Evolutionary conservation across 2,888 invertebrate genomes (phyloP).

Genomic region (Nemoura dubitans): DNA sequence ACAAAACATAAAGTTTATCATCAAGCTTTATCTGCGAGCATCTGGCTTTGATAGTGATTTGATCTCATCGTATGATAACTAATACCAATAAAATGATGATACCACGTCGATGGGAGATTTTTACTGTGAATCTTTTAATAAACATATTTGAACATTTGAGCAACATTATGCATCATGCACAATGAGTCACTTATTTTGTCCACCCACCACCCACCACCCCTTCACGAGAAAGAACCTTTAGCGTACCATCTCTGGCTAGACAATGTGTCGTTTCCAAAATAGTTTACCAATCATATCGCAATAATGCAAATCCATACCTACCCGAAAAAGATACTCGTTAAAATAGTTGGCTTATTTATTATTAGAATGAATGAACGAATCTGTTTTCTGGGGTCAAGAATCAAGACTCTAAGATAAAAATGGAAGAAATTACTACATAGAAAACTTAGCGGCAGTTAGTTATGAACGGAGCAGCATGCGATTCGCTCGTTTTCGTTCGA

Average conservation of each 20-base stretch:
- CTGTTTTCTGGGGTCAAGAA: background rate
- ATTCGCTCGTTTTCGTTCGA: background rate
- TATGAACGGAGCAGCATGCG: background rate
- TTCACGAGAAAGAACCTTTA: background rate
- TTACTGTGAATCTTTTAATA: background rate
- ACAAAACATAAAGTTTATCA: background rate
- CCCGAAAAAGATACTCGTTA: background rate
- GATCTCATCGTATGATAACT: constrained; percentile 25
- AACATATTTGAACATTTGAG: background rate
- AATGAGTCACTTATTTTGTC: background rate
- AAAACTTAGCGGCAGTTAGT: background rate
- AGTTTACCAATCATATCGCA: background rate
- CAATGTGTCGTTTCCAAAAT: background rate
- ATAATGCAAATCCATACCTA: background rate
- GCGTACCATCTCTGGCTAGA: no score
- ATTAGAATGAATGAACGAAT: background rate
- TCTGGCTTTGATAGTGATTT: constrained; percentile 29
- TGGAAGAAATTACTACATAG: background rate
- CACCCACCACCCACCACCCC: constrained; percentile 8
- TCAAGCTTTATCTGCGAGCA: background rate
- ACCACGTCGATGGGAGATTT: background rate
- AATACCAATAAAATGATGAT: background rate
- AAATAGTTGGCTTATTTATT: background rate
- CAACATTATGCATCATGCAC: constrained; percentile 1
- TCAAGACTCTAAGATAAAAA: background rate